Conservation (phyloP, 2,888 invertebrate genomes). For the Mystacides longicornis region DNA sequence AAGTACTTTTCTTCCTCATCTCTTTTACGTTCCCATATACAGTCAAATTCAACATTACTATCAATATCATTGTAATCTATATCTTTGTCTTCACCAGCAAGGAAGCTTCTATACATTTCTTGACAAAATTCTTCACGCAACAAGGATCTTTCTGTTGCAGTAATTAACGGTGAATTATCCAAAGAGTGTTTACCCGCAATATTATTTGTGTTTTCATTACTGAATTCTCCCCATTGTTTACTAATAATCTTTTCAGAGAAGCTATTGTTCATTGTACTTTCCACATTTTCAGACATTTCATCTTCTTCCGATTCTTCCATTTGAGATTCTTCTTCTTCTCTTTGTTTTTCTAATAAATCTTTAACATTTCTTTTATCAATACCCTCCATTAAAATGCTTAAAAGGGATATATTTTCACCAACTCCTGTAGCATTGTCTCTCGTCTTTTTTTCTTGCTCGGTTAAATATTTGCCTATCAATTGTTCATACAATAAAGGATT, state of each 20-base stretch:
- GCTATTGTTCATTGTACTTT: neutral
- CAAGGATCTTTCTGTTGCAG: conserved; percentile 54
- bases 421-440: conserved; percentile 57
- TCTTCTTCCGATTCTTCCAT: conserved; percentile 32
- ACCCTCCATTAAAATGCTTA: conserved; percentile 72
- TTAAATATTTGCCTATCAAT: conserved; percentile 78
- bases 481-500: conserved; percentile 88
- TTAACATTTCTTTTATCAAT: conserved; percentile 67
- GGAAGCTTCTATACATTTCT: conserved; percentile 77
- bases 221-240: conserved; percentile 33
- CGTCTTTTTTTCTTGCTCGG: conserved; percentile 63
- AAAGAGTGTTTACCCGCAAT: conserved; percentile 26
- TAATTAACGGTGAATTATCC: conserved; percentile 40
- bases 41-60: conserved; percentile 72
- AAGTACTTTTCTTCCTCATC: conserved; percentile 91
- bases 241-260: conserved; percentile 25
- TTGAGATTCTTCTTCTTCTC: conserved; percentile 50
- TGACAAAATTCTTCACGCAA: conserved; percentile 75
- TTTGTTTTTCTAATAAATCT: conserved; percentile 54
- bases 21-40: conserved; percentile 59
- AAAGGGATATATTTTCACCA: conserved; percentile 53
- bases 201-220: conserved; percentile 30
- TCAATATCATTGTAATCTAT: conserved; percentile 81
- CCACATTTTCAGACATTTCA: neutral
- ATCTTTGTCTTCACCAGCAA: conserved; percentile 72